A percentile compares a stretch with the other conserved stretches of the same genome.
phyloP scores from a whole-genome alignment of 2,888 invertebrate genomes.

The Camptogramma bilineatum region DNA sequence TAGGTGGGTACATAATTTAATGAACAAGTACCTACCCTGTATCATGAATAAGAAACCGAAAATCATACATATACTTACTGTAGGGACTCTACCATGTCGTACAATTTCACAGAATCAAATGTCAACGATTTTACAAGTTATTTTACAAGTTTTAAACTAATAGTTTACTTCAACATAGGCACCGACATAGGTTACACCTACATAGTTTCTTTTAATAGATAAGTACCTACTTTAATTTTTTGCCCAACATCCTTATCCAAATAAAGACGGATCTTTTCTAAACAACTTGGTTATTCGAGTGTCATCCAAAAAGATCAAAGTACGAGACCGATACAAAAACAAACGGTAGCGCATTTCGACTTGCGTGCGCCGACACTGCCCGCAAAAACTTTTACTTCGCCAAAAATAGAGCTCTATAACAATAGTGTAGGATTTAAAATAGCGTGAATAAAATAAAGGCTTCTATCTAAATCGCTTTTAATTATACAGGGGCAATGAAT shows the following conservation, averaged over 20 bases:
- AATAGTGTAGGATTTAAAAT: slow-evolving; percentile 49
- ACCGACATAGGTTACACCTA: too few species aligned
- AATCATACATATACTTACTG: too few species aligned
- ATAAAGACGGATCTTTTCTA: slow-evolving; percentile 3
- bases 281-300: slow-evolving; percentile 24
- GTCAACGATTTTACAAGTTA: too few species aligned
- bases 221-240: neutral
- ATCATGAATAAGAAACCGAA: too few species aligned
- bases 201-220: too few species aligned
- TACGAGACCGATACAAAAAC: slow-evolving; percentile 62
- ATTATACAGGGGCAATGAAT: slow-evolving; percentile 80
- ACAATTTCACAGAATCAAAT: too few species aligned
- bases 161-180: too few species aligned
- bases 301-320: slow-evolving; percentile 53
- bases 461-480: slow-evolving; percentile 60
- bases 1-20: too few species aligned
- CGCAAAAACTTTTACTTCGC: slow-evolving; percentile 58
- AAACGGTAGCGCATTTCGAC: slow-evolving; percentile 66
- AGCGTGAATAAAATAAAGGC: slow-evolving; percentile 47
- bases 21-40: too few species aligned
- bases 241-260: neutral
- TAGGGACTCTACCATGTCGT: too few species aligned
- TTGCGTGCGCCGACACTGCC: slow-evolving; percentile 66
- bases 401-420: slow-evolving; percentile 56
- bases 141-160: neutral